These are phyloP conservation scores for Panagrolaimus sp. DNA, from an alignment of 1,140 invertebrate genomes.

Conservation along the genomic window DNA sequence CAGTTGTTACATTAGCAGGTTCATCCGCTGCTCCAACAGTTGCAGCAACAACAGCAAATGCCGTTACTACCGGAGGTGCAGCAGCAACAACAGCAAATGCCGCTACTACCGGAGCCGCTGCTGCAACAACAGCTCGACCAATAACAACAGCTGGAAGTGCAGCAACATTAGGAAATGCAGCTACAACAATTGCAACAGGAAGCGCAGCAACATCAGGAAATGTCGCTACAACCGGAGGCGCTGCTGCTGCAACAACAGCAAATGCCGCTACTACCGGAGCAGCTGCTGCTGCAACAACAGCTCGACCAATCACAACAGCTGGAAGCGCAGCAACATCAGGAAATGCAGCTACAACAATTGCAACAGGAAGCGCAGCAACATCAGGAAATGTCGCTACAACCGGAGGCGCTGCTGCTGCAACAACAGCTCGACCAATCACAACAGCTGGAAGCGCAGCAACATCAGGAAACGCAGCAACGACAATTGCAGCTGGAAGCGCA, in stretches of 20 bases:
- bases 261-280: neutral
- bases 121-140: neutral
- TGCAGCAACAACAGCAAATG: neutral
- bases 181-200: neutral
- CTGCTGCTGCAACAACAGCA: neutral
- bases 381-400: neutral
- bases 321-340: neutral
- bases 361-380: neutral
- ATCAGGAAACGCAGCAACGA: neutral
- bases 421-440: neutral
- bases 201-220: neutral
- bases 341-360: neutral
- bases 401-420: neutral
- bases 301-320: neutral
- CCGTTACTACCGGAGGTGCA: neutral
- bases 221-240: neutral
- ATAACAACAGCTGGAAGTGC: neutral
- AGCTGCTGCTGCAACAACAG: neutral
- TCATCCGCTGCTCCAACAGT: neutral
- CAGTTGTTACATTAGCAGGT: neutral
- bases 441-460: neutral
- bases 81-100: slow-evolving; percentile 51
- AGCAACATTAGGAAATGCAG: neutral
- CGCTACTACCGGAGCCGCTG: neutral
- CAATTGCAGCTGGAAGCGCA: neutral